These are phyloP conservation scores for Rhaphigaster nebulosa DNA, from an alignment of 2,888 invertebrate genomes.

Conservation along the genomic window DNA sequence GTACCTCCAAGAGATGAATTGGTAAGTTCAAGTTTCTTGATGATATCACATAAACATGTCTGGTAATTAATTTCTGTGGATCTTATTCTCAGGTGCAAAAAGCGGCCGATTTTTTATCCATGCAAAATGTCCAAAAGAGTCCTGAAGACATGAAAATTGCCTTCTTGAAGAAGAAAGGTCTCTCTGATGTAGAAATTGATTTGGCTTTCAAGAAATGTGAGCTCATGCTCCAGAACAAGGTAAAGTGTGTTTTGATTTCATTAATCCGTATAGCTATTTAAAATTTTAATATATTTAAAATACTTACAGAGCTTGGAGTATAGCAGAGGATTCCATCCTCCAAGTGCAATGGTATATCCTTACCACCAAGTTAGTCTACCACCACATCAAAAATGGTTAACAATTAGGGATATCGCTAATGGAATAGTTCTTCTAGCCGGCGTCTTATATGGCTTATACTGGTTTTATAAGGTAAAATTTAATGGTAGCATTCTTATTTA, in stretches of 20 bases:
- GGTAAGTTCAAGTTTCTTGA: conserved; percentile 48
- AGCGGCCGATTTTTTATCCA: conserved; percentile 63
- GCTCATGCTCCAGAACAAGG: conserved; percentile 59
- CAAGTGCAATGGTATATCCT: background rate
- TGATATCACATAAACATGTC: background rate
- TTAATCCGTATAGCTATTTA: background rate
- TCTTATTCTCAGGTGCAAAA: conserved; percentile 61
- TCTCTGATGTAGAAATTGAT: conserved; percentile 64
- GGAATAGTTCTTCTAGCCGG: conserved; percentile 64
- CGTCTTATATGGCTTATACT: conserved; percentile 64
- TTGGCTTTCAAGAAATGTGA: conserved; percentile 63
- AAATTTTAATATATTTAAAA: background rate
- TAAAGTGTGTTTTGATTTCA: background rate
- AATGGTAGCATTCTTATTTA: background rate
- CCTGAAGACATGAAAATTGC: conserved; percentile 62
- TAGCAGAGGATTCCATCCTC: background rate
- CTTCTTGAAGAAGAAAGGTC: conserved; percentile 64
- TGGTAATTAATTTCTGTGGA: background rate
- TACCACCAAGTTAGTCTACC: conserved; percentile 48
- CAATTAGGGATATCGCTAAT: conserved; percentile 63
- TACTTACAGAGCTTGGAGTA: background rate
- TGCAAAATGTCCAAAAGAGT: conserved; percentile 61
- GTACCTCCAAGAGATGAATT: conserved; percentile 63
- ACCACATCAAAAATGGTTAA: conserved; percentile 61
- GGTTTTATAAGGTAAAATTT: conserved; percentile 64